Conservation (phyloP, 2,888 invertebrate genomes). For the Perdita meconis region DNA sequence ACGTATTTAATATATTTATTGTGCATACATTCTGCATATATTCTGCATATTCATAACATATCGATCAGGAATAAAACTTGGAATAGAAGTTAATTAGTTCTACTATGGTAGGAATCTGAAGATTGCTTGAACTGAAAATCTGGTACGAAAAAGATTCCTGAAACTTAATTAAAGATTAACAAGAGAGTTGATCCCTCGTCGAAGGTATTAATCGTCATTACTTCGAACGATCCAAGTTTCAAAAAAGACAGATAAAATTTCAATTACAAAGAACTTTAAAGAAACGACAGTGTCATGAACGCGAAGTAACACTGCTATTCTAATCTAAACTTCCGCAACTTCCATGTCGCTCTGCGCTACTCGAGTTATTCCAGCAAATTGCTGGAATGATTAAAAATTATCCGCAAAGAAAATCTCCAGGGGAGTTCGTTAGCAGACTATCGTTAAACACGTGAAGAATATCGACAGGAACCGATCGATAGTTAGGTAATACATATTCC, state of each 20-base stretch:
- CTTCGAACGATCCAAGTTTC: not conserved
- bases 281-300: not conserved
- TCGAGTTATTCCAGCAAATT: slow-evolving; percentile 18
- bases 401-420: slow-evolving; percentile 9
- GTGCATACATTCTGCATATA: too few species aligned
- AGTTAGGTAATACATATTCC: slow-evolving; percentile 53
- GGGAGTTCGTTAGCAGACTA: slow-evolving; percentile 20
- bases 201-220: not conserved
- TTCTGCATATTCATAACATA: too few species aligned
- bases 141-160: not conserved
- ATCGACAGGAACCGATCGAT: slow-evolving; percentile 39
- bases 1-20: too few species aligned
- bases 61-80: too few species aligned
- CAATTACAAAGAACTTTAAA: slow-evolving; percentile 10
- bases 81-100: too few species aligned
- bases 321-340: slow-evolving; percentile 35
- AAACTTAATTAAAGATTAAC: not conserved
- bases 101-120: too few species aligned
- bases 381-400: slow-evolving; percentile 19
- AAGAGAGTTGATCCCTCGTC: not conserved
- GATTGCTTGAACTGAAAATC: too few species aligned
- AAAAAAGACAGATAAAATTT: slow-evolving; percentile 22
- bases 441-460: slow-evolving; percentile 25
- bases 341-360: not conserved
- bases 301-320: slow-evolving; percentile 1